Base-by-base conservation (phyloP, 1,140 invertebrate species). In the Megalopta genalis region DNA sequence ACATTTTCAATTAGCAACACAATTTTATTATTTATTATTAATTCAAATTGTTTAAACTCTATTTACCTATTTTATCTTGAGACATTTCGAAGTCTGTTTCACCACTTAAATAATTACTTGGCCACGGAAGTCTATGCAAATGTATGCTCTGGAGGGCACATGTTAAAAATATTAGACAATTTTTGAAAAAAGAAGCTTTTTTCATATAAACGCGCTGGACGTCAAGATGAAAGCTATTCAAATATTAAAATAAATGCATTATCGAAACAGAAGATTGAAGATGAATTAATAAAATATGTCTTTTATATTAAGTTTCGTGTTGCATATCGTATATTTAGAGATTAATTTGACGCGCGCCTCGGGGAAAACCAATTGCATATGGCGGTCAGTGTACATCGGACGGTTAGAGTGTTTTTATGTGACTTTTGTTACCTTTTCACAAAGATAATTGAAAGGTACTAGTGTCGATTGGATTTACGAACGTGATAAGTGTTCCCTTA, bases 21-120 rank as follows among this genome's bases (percentile, higher is more conserved):
- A 21, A 39, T 16, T 12, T 32, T 7, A 8, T 12, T 79, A 37
- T 32, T 1, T 25, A 32, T 75, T 66, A 71, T 57, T 71, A 70
- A 21, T 70, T 39, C 18, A 1, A 16, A 27, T 32, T 4, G 14
- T 54, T 21, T 2, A 18, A 60, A 57, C 42, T 46, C 27, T 74
- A 71, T 65, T 57, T 84, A 90, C 89, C 78, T 83, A 90, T 81
- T 83, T 87, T 83, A 62, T 83, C 67, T 77, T 90, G 84, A 69
- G 87, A 87, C 89, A 90, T 90, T 73, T 64, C 74, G 16, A 59
- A 25, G 8, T 49, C 18, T 63, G 14, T 46, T 70, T 57, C 16
- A 54, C 42, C 42, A 12, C 42, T 46, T 46, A 46, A 46, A 46
- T 46, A 46, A 46, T 46, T 12, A 46, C 42, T 46, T 12, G 10